A percentile compares a stretch with the other conserved stretches of the same genome.
Conservation (phyloP, 2,888 invertebrate genomes). For the Trissolcus brochymenae region DNA sequence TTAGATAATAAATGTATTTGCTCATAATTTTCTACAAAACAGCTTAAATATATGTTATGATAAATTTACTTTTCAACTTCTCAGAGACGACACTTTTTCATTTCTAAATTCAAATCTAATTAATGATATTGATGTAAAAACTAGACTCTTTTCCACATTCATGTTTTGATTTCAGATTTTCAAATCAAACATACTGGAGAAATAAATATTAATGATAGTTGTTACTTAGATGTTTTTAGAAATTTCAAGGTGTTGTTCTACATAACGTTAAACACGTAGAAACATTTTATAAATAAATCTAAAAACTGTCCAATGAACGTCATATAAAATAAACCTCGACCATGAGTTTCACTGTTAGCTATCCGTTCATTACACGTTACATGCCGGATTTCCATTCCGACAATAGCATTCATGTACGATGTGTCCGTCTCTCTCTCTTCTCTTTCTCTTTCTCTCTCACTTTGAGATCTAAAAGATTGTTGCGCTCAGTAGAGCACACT, state of each 20-base stretch:
- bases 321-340: slow-evolving; percentile 2
- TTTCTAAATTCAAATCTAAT: not conserved
- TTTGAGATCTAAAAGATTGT: slow-evolving; percentile 50
- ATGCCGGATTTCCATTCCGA: slow-evolving; percentile 54
- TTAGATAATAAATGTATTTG: too few species aligned
- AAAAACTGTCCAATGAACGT: too few species aligned
- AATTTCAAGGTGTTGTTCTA: too few species aligned
- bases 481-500: slow-evolving; percentile 51
- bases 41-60: too few species aligned
- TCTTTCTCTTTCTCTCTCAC: slow-evolving; percentile 44
- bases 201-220: not conserved
- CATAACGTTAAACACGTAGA: too few species aligned
- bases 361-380: slow-evolving; percentile 31
- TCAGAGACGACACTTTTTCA: not conserved
- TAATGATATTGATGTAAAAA: not conserved
- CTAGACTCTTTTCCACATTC: not conserved
- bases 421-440: slow-evolving; percentile 45
- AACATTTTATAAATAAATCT: not conserved
- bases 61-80: not conserved
- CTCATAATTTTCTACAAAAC: too few species aligned
- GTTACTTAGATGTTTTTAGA: too few species aligned
- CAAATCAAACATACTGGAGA: not conserved
- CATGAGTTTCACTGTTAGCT: slow-evolving; percentile 47
- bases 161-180: slow-evolving; percentile 3
- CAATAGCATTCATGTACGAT: slow-evolving; percentile 51